Conservation (phyloP, 2,888 invertebrate species). For the Linnaemya tessellans region DNA sequence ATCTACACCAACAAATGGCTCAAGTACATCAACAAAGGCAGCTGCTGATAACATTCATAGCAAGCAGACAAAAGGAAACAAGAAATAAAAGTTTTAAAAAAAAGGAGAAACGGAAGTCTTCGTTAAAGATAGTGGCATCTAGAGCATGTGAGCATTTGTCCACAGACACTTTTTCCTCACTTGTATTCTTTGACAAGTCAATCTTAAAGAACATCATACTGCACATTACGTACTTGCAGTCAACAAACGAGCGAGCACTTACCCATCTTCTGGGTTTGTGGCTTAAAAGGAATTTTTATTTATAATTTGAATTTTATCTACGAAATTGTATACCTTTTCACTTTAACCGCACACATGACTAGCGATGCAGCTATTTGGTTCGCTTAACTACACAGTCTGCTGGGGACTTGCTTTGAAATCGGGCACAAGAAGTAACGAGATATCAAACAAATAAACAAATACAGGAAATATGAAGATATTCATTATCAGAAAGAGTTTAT, state of each 20-base stretch:
- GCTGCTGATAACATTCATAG: slow-evolving; percentile 5
- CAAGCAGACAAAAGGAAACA: not conserved
- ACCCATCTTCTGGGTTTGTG: slow-evolving; percentile 12
- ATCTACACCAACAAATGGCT: slow-evolving; percentile 9
- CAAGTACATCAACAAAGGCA: slow-evolving; percentile 18
- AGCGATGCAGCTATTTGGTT: slow-evolving; percentile 20
- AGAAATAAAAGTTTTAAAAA: not conserved
- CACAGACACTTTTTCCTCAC: slow-evolving; percentile 55
- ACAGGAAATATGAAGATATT: too few relatives aligned
- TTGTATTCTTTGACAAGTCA: slow-evolving; percentile 65
- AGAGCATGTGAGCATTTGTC: slow-evolving; percentile 48
- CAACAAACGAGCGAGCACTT: slow-evolving; percentile 34
- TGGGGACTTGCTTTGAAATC: not conserved
- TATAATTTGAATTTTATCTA: slow-evolving; percentile 61
- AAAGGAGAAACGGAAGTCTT: slow-evolving; percentile 20
- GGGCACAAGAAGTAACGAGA: too few relatives aligned
- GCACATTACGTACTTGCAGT: slow-evolving; percentile 34
- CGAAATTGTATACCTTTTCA: slow-evolving; percentile 20
- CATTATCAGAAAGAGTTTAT: not conserved
- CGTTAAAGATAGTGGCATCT: slow-evolving; percentile 19
- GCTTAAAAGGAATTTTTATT: slow-evolving; percentile 43
- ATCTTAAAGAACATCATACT: slow-evolving; percentile 30
- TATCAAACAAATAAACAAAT: too few relatives aligned
- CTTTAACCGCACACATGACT: not conserved
- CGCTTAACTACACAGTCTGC: slow-evolving; percentile 7